phyloP scores from a whole-genome alignment of 2,888 invertebrate species.

The Therioaphis trifolii region DNA sequence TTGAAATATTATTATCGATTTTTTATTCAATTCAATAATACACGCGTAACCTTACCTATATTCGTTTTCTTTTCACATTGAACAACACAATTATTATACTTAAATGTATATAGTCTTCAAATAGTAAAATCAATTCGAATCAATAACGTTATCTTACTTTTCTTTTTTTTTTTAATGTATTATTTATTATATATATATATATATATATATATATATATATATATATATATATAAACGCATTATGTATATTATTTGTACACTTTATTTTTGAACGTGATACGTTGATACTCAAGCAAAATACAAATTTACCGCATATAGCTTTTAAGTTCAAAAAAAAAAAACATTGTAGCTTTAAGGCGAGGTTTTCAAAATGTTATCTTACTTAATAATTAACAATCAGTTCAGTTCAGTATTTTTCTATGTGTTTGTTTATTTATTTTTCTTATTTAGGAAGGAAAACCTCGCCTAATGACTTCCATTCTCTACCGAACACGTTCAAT shows the following conservation, averaged over 20 bases:
- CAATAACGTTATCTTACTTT: too few species aligned
- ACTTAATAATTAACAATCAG: slow-evolving; percentile 31
- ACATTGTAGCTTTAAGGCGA: neutral
- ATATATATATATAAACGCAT: too few species aligned
- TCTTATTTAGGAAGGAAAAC: slow-evolving; percentile 23
- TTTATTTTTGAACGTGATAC: neutral
- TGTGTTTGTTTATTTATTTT: slow-evolving; percentile 7
- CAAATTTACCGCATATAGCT: too few species aligned
- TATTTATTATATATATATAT: too few species aligned
- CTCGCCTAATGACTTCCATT: slow-evolving; percentile 42
- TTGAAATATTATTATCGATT: neutral
- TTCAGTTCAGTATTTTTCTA: neutral
- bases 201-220: too few species aligned
- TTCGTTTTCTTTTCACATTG: too few species aligned
- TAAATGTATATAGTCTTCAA: too few species aligned
- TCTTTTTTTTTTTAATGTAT: too few species aligned
- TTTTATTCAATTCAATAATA: neutral
- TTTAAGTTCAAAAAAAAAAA: too few species aligned
- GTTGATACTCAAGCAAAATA: too few species aligned
- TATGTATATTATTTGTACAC: neutral
- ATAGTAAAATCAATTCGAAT: too few species aligned
- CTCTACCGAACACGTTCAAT: slow-evolving; percentile 33
- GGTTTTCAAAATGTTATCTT: neutral
- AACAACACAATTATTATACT: too few species aligned
- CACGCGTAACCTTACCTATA: neutral